A percentile compares a stretch with the other conserved stretches of the same genome.
Conservation (phyloP, 2,888 invertebrate genomes). For the Meliscaeva auricollis region DNA sequence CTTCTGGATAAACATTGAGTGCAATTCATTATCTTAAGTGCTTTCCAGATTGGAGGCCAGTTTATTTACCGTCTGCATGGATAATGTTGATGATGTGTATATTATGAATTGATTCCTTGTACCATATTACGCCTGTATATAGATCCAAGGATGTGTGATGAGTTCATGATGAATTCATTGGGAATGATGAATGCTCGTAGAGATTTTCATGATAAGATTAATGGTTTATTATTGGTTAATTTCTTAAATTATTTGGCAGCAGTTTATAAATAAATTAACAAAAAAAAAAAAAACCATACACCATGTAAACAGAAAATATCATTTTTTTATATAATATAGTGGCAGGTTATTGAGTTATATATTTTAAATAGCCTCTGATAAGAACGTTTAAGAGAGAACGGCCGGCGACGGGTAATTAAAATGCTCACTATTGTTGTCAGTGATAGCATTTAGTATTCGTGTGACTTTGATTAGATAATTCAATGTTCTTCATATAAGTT, state of each 20-base stretch:
- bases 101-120: constrained; percentile 50
- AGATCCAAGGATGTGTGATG: neutral
- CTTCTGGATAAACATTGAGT: constrained; percentile 40
- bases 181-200: constrained; percentile 45
- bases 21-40: constrained; percentile 75
- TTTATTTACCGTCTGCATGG: constrained; percentile 37
- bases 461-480: constrained; percentile 7
- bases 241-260: constrained; percentile 16
- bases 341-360: neutral
- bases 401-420: neutral
- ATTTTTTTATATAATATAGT: constrained; percentile 4
- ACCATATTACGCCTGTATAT: neutral
- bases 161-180: constrained; percentile 41
- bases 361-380: neutral
- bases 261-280: neutral
- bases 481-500: neutral
- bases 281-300: neutral
- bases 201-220: constrained; percentile 30
- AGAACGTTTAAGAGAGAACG: constrained; percentile 10
- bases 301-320: neutral
- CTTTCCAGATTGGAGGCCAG: constrained; percentile 49
- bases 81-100: constrained; percentile 37
- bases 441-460: neutral
- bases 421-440: neutral
- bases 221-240: constrained; percentile 48